Percentiles rank a stretch among this genome's conserved stretches.
phyloP scores from a whole-genome alignment of 2,113 vertebrate species.

The Chloropsis cyanopogon region DNA sequence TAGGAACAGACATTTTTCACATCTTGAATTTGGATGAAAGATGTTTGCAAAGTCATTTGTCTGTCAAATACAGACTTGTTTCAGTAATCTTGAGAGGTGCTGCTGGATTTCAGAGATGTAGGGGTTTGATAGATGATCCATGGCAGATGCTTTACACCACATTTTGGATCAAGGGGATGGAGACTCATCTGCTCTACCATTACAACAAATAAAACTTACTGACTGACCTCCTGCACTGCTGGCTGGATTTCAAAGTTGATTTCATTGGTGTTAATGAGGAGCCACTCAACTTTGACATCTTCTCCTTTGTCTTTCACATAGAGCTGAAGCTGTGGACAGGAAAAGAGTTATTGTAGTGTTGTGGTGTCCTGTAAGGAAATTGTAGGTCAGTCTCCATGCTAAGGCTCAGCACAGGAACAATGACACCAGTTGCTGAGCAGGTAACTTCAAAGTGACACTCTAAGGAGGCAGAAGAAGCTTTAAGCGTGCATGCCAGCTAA shows the following conservation, averaged over 20 bases:
- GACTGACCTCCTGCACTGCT: slow-evolving; percentile 68
- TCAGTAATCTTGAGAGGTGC: not conserved
- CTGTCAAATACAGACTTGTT: not conserved
- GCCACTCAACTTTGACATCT: slow-evolving; percentile 83
- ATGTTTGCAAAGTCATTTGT: not conserved
- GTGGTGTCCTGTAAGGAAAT: not conserved
- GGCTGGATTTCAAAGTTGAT: slow-evolving; percentile 67
- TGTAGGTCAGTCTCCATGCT: not conserved
- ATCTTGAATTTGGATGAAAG: not conserved
- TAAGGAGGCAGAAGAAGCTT: not conserved
- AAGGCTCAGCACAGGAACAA: not conserved
- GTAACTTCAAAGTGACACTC: not conserved
- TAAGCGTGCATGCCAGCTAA: not conserved
- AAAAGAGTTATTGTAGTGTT: not conserved
- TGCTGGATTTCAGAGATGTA: not conserved
- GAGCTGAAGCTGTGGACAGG: slow-evolving; percentile 81
- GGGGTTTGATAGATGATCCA: not conserved
- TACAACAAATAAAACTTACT: not conserved
- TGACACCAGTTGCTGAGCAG: not conserved
- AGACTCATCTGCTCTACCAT: not conserved
- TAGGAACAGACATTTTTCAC: not conserved
- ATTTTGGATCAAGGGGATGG: not conserved
- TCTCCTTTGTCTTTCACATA: slow-evolving; percentile 79
- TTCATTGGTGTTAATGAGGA: slow-evolving; percentile 52
- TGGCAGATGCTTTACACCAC: not conserved